Evolutionary conservation across 2,113 vertebrate species (phyloP).

Genomic region (Neofelis nebulosa): DNA sequence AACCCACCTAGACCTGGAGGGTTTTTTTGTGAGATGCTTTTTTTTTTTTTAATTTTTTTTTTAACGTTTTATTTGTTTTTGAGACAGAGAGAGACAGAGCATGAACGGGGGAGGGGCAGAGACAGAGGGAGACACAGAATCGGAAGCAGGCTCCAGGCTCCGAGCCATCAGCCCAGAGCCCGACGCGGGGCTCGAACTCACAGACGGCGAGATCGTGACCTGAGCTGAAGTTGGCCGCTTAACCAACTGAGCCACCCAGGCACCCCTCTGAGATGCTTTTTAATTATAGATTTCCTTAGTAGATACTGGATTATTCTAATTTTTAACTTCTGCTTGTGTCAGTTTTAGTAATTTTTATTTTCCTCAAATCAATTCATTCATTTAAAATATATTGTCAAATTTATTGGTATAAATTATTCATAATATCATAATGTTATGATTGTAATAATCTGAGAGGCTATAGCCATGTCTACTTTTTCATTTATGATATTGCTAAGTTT

Average conservation of each 20-base stretch:
- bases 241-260: too few relatives aligned
- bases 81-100: too few relatives aligned
- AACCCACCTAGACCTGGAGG: not conserved
- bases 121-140: too few relatives aligned
- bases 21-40: not conserved
- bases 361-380: not conserved
- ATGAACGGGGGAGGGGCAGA: too few relatives aligned
- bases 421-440: not conserved
- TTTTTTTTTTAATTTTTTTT: not conserved
- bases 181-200: too few relatives aligned
- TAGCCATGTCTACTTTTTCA: not conserved
- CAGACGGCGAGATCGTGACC: too few relatives aligned
- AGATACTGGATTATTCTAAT: not conserved
- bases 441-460: not conserved
- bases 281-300: not conserved
- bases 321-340: not conserved
- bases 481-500: not conserved
- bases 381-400: not conserved
- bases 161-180: accelerated
- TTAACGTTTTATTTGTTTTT: too few relatives aligned
- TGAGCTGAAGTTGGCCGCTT: too few relatives aligned
- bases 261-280: not conserved
- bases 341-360: not conserved
- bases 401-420: not conserved
- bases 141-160: too few relatives aligned